Base-by-base conservation (phyloP, 2,113 vertebrate species). In the Phodopus roborovskii region DNA sequence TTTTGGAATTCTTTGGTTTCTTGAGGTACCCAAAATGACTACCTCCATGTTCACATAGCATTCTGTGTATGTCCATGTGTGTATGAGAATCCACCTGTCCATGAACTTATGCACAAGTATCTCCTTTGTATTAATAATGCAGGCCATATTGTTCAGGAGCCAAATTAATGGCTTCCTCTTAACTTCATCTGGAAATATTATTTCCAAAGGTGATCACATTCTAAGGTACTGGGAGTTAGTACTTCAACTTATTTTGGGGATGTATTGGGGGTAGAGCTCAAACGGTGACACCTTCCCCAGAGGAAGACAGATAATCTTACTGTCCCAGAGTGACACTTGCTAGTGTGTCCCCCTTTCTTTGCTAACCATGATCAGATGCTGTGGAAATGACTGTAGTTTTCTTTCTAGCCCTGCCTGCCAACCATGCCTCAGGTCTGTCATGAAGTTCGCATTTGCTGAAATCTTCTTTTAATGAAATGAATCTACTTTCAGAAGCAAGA, bases 371-470 rank as follows among this genome's bases (percentile, higher is more conserved):
- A 16, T 53, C 81, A 15, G 15, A 77, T 16, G 89, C 86, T 50
- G 26, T 81, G 53, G 94, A 88, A 92, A 94, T 68, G 5, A 79
- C 48, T 36, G 0, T 94, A 13, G 56, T 92, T 95, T 94, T 79
- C 19, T 73, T 73, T 78, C 73, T 45, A 86, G 60, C 60, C 30
- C 70, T 88, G 53, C 19, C 19, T 88, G 53, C 19, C 19, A 50
- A 9, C 33, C 78, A 16, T 53, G 17, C 30, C 73, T 20, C 62
- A n/a, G 71, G 28, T 94, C 36, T 66, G 66, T 71, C n/a, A 39
- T 88, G 92, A 90, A 81, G 9, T 39, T 26, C 39, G 11, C n/a
- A 92, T 88, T 97, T 77, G 20, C 81, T 88, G 60, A 88, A 97
- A 66, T 13, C 3, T 56, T 94, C 16, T 94, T 66, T 90, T 81